A percentile compares a stretch with the other conserved stretches of the same genome.
phyloP scores from a whole-genome alignment of 1,140 invertebrate species.

The Solenopsis invicta region DNA sequence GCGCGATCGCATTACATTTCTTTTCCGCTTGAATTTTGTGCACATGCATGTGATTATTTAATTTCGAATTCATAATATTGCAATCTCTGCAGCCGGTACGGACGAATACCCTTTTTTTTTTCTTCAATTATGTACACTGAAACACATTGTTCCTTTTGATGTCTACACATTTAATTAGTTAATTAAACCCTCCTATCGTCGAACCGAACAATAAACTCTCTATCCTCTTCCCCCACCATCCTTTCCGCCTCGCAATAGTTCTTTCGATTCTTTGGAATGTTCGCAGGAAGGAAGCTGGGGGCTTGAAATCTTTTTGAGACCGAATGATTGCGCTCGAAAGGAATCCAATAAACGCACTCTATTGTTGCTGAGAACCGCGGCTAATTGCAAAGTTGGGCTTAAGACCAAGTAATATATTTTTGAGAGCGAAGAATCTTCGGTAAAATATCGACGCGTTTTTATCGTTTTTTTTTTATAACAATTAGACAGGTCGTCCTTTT shows the following conservation, averaged over 20 bases:
- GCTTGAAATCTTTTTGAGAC: conserved; percentile 70
- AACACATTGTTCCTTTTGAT: background rate
- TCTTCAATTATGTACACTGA: background rate
- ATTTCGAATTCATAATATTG: background rate
- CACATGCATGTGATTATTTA: background rate
- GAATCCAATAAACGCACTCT: conserved; percentile 77
- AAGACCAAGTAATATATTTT: conserved; percentile 59
- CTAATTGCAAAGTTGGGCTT: conserved; percentile 72
- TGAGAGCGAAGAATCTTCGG: conserved; percentile 23
- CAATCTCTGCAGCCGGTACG: background rate
- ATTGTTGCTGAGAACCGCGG: conserved; percentile 63
- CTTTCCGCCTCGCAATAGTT: conserved; percentile 26
- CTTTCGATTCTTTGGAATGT: conserved; percentile 51
- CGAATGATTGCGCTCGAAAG: conserved; percentile 65
- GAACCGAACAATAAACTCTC: conserved; percentile 43
- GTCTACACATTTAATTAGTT: conserved; percentile 39
- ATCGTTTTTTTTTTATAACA: conserved; percentile 32
- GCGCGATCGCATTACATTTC: background rate
- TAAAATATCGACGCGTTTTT: conserved; percentile 41
- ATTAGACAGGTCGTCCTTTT: conserved; percentile 27
- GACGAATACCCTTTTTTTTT: too few relatives aligned
- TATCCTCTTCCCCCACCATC: background rate
- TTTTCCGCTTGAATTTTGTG: background rate
- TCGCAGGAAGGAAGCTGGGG: conserved; percentile 13
- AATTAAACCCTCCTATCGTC: conserved; percentile 36